Conservation (phyloP, 2,113 vertebrate species). For the Myotis lucifugus region DNA sequence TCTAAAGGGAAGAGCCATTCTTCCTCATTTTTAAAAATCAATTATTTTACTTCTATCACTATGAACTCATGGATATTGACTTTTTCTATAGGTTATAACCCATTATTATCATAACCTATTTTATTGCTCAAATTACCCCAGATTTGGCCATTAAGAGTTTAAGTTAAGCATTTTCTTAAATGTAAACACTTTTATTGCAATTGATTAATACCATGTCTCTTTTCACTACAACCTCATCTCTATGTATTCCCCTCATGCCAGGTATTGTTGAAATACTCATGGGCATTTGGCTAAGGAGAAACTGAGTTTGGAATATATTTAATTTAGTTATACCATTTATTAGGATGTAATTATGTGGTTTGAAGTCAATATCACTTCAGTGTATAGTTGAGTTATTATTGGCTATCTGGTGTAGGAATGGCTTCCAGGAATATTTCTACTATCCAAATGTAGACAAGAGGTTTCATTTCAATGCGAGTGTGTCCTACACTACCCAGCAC, state of each 20-base stretch:
- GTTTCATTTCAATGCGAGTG: not conserved
- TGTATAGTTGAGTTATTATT: not conserved
- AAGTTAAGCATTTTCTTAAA: not conserved
- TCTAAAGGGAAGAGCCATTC: not conserved
- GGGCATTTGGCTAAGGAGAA: not conserved
- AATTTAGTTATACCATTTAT: not conserved
- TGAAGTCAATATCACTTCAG: conserved; percentile 8
- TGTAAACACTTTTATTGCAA: not conserved
- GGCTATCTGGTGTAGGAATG: not conserved
- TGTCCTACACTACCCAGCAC: not conserved
- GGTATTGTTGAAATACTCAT: not conserved
- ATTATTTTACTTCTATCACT: not conserved
- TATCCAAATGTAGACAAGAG: not conserved
- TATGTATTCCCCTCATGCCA: too few species aligned
- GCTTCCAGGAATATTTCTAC: not conserved
- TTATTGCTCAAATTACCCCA: not conserved
- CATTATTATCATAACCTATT: not conserved
- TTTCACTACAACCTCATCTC: not conserved
- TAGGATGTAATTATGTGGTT: not conserved
- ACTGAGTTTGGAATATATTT: not conserved
- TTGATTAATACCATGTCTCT: not conserved
- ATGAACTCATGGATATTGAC: not conserved
- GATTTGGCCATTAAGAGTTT: not conserved
- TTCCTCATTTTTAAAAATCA: not conserved
- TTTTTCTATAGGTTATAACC: not conserved